A percentile compares a stretch with the other conserved stretches of the same genome.
phyloP scores from a whole-genome alignment of 2,113 vertebrate genomes.

The Alexandromys fortis region DNA sequence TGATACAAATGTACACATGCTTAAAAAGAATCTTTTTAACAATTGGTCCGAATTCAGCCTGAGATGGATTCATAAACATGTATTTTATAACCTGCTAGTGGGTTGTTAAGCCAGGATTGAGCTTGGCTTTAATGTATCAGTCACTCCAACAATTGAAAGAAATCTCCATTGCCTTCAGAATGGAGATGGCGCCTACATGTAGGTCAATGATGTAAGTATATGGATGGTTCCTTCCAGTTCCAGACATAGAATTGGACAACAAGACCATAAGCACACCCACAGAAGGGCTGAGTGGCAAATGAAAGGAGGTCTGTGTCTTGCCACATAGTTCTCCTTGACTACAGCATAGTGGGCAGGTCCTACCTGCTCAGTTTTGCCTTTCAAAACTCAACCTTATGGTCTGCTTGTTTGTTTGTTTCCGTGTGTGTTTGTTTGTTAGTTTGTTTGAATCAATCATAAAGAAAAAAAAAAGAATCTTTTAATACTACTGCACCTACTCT shows the following conservation, averaged over 20 bases:
- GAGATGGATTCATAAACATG: conserved; percentile 51
- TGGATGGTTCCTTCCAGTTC: background rate
- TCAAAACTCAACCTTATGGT: background rate
- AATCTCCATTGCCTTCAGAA: background rate
- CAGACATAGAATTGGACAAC: background rate
- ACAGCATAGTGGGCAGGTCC: rapidly evolving
- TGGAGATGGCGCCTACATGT: background rate
- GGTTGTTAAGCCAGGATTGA: conserved; percentile 25
- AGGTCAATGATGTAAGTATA: background rate
- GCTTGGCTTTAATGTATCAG: background rate
- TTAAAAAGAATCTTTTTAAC: conserved; percentile 42
- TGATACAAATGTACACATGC: conserved; percentile 22
- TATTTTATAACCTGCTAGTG: conserved; percentile 48
- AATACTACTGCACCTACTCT: background rate
- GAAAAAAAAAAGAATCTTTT: background rate
- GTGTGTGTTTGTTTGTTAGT: background rate
- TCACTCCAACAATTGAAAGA: conserved; percentile 29
- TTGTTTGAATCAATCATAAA: background rate
- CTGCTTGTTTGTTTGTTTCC: background rate
- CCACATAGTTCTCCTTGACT: background rate
- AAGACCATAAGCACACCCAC: rapidly evolving
- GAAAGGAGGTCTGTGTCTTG: background rate
- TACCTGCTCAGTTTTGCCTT: background rate
- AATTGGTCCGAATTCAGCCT: conserved; percentile 41
- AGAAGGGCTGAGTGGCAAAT: background rate